phyloP scores from a whole-genome alignment of 2,888 invertebrate genomes.

The Cremastinae sp. region DNA sequence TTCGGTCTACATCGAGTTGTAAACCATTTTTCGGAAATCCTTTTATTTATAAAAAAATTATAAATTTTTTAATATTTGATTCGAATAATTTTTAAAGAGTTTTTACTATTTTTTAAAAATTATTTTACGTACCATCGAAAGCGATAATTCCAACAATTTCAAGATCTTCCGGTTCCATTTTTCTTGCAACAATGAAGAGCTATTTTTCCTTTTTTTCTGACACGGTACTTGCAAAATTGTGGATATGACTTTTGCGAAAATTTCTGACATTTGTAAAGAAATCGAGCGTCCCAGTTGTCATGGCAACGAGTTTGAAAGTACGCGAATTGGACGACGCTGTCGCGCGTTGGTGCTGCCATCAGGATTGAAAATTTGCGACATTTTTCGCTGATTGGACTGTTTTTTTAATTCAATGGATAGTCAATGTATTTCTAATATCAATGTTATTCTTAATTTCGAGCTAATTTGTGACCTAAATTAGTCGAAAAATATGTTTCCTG shows the following conservation, averaged over 20 bases:
- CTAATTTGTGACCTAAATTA: too few relatives aligned
- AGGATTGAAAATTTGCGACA: neutral
- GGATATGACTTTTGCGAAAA: slow-evolving; percentile 7
- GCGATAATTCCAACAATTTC: slow-evolving; percentile 88
- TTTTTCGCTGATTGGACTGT: too few relatives aligned
- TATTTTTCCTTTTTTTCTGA: neutral
- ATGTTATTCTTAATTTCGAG: too few relatives aligned
- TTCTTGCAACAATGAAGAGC: slow-evolving; percentile 14
- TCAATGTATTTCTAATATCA: too few relatives aligned
- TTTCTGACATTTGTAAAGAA: slow-evolving; percentile 38
- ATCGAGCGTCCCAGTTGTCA: slow-evolving; percentile 50
- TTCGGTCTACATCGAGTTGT: slow-evolving; percentile 86
- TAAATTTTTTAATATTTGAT: slow-evolving; percentile 22
- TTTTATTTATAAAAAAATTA: slow-evolving; percentile 44
- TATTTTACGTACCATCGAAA: slow-evolving; percentile 86
- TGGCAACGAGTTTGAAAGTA: slow-evolving; percentile 25
- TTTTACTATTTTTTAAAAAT: slow-evolving; percentile 21
- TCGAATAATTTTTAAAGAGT: neutral
- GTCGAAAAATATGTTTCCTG: too few relatives aligned
- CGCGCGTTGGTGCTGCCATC: slow-evolving; percentile 18
- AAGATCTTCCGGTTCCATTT: slow-evolving; percentile 83
- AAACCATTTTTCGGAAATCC: slow-evolving; percentile 82
- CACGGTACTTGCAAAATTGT: slow-evolving; percentile 3
- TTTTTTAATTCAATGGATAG: neutral
- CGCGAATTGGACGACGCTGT: neutral